Base-by-base conservation (phyloP, 2,888 invertebrate genomes). In the Elgonia sp. region DNA sequence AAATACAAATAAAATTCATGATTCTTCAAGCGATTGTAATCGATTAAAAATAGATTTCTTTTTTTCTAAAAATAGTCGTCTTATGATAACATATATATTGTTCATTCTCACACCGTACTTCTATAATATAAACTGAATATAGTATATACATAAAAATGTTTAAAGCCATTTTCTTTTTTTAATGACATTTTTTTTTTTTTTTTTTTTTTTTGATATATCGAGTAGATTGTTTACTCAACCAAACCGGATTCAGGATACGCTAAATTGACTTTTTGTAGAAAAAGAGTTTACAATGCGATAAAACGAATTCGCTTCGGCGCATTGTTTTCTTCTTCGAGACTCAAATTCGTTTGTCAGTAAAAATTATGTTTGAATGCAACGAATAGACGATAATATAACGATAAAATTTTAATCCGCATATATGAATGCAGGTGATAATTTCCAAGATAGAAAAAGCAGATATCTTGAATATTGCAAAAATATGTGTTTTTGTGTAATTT, bases 281-380 rank as follows among this genome's bases (percentile, higher is more conserved):
- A 55, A 55, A 55, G 37, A 50, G 18, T 72, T 70, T 72, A 72
- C 70, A 72, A 39, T 55, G 70, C 70, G 70, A 72, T 55, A 72
- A 72, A 55, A 55, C 55, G 50, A 69, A 69, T 72, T n/a, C 18
- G n/a, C 69, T n/a, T 50, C n/a, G 69, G 69, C 9, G n/a, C 69
- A 70, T 53, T 70, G 50, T 70, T 70, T 70, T 69, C 67, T 65
- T 42, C 37, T 42, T 42, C 37, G 10, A 46, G 46, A 46, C 67
- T n/a, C n/a, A n/a, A n/a, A n/a, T 67, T 67, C 20, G 40, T 20
- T 20, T 9, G 12, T 18, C 65, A 20, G 16, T 67, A 67, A 20
- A 67, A 65, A 65, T 65, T 40, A 65, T 65, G 12, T 62, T n/a
- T 37, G 37, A 62, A 37, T 62, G 62, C 62, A 62, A 37, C 40